These are phyloP conservation scores for Rousettus madagascariensis DNA, from an alignment of 2,797 vertebrate species.

Conservation along the genomic window DNA sequence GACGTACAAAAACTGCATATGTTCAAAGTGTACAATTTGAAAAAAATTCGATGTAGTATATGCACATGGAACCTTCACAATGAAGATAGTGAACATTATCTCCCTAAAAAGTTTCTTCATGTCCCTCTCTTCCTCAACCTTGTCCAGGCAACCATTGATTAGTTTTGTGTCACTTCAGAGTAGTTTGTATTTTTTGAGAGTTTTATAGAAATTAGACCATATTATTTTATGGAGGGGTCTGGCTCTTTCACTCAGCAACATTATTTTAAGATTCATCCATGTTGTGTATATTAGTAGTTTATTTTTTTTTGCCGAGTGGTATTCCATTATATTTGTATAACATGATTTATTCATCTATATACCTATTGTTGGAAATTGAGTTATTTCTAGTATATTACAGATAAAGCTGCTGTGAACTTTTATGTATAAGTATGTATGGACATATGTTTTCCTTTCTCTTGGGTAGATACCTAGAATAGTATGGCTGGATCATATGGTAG, in stretches of 20 bases:
- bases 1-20: not conserved
- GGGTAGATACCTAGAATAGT: not conserved
- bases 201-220: not conserved
- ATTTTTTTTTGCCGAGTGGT: not conserved
- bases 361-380: not conserved
- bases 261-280: not conserved
- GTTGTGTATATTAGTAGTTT: not conserved
- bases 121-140: not conserved
- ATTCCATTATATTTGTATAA: not conserved
- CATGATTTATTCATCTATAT: not conserved
- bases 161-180: not conserved
- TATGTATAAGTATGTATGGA: not conserved
- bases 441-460: not conserved
- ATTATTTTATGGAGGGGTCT: not conserved
- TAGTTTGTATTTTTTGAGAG: not conserved
- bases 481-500: not conserved
- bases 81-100: not conserved
- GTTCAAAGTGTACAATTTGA: not conserved
- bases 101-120: not conserved
- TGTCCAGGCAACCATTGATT: not conserved
- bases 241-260: not conserved
- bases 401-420: not conserved
- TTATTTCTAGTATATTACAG: not conserved
- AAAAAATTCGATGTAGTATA: not conserved
- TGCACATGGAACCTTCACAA: not conserved